phyloP scores from a whole-genome alignment of 2,113 vertebrate genomes.

The Emydura subglobosa region DNA sequence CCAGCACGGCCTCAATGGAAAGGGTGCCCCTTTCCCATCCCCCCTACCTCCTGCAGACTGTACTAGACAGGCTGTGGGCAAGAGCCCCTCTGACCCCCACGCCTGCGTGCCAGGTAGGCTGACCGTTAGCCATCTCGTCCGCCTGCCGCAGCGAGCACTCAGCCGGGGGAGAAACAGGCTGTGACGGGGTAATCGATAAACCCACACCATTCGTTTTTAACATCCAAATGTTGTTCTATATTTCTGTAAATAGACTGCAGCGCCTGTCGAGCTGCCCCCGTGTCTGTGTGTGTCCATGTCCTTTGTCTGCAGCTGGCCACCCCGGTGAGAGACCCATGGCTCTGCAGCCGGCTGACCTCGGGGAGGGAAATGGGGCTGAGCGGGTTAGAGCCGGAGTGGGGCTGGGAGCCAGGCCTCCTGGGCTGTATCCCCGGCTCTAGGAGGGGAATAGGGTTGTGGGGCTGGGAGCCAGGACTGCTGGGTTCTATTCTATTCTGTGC shows the following conservation, averaged over 20 bases:
- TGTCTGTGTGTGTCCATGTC: neutral
- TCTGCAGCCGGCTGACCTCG: no score
- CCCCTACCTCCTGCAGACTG: neutral
- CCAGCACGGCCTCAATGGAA: neutral
- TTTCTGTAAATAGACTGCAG: neutral
- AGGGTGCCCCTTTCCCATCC: neutral
- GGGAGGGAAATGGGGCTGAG: no score
- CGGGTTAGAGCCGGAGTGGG: neutral
- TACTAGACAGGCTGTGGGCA: neutral
- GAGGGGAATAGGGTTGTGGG: neutral
- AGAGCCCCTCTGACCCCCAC: neutral
- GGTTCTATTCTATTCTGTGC: neutral
- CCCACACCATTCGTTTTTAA: neutral
- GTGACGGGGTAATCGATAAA: no score
- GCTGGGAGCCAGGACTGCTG: neutral
- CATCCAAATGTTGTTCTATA: neutral
- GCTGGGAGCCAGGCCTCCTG: no score
- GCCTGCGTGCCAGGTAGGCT: neutral
- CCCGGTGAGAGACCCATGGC: neutral
- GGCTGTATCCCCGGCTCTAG: no score
- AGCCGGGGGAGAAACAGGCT: neutral
- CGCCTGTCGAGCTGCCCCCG: neutral
- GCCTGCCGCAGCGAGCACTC: neutral
- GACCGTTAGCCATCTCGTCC: neutral
- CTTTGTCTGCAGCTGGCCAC: neutral